These are phyloP conservation scores for Gonioctena quinquepunctata DNA, from an alignment of 1,140 invertebrate genomes.

Conservation along the genomic window DNA sequence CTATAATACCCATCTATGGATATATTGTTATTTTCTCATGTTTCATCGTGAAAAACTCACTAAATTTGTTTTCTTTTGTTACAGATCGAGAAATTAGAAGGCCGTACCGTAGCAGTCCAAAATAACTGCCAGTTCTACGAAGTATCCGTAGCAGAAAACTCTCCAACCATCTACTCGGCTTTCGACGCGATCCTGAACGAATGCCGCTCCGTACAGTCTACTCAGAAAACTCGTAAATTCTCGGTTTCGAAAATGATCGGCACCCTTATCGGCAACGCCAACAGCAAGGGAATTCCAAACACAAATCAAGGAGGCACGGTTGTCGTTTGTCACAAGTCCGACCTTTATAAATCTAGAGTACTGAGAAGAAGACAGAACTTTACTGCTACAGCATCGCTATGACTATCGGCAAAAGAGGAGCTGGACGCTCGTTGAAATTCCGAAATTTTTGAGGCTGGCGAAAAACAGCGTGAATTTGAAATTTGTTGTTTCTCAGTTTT, in stretches of 20 bases:
- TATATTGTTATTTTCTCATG: too few relatives aligned
- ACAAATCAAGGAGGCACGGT: slow-evolving; percentile 60
- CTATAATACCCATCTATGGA: too few relatives aligned
- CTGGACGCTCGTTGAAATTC: slow-evolving; percentile 35
- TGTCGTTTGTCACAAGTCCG: slow-evolving; percentile 62
- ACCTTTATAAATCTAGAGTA: slow-evolving; percentile 61
- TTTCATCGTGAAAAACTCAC: too few relatives aligned
- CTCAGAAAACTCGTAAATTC: slow-evolving; percentile 67
- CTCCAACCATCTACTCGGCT: slow-evolving; percentile 68
- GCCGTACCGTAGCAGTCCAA: slow-evolving; percentile 66
- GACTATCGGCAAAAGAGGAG: slow-evolving; percentile 55
- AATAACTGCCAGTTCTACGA: slow-evolving; percentile 74
- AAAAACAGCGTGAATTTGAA: not conserved
- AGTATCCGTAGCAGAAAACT: slow-evolving; percentile 77
- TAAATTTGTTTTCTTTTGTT: slow-evolving; percentile 32
- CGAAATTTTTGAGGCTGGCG: not conserved
- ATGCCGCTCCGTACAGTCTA: slow-evolving; percentile 60
- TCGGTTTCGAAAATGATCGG: slow-evolving; percentile 80
- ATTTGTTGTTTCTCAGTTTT: slow-evolving; percentile 21
- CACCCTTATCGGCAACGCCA: slow-evolving; percentile 67
- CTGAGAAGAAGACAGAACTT: slow-evolving; percentile 62
- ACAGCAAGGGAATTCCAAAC: slow-evolving; percentile 46
- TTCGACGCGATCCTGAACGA: slow-evolving; percentile 71
- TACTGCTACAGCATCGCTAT: slow-evolving; percentile 62
- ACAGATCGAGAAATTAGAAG: slow-evolving; percentile 73